Base-by-base conservation (phyloP, 2,113 vertebrate species). In the Cynoglossus semilaevis region DNA sequence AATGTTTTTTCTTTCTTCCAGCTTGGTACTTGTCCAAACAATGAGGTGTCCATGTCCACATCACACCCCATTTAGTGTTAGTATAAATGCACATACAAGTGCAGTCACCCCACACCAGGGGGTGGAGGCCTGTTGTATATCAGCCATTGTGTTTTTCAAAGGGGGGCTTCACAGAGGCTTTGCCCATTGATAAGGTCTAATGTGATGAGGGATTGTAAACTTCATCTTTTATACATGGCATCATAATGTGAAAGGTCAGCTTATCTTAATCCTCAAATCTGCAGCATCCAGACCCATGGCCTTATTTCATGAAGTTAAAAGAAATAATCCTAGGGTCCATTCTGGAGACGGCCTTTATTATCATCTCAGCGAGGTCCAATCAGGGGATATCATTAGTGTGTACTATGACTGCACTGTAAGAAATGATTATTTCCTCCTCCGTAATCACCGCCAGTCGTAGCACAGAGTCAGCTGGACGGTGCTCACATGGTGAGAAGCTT, bases 261-360 rank as follows among this genome's bases (percentile, higher is more conserved):
- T 89, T 88, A 88, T 86, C 84, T 87, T 91, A 91, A 90, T 89
- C 88, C 89, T 87, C 80, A 88, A 90, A 91, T 90, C 89, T 79
- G 67, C 79, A 67, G 70, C 76, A 74, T 74, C 74, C 89, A 90
- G 88, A 78, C 81, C 64, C 8, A 19, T 76, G 80, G 80, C 77
- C 83, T 74, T 72, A 76, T 88, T 86, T 86, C 70, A 87, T 80
- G 65, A 90, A 88, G 84, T 87, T 90, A 70, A 29, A 85, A 85
- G 76, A 85, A 85, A 85, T 88, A 90, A 90, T 89, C 88, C 81
- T 41, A 22, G 64, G 81, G 69, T 85, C 82, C 76, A 85, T 86
- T 89, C 80, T 84, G 71, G 79, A 85, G 77, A 79, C 61, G 63
- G 70, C 67, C 66, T 74, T 85, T 83, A 88, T 90, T 85, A 86